Conservation (phyloP, 2,888 invertebrate species). For the Cotesia congregata region DNA sequence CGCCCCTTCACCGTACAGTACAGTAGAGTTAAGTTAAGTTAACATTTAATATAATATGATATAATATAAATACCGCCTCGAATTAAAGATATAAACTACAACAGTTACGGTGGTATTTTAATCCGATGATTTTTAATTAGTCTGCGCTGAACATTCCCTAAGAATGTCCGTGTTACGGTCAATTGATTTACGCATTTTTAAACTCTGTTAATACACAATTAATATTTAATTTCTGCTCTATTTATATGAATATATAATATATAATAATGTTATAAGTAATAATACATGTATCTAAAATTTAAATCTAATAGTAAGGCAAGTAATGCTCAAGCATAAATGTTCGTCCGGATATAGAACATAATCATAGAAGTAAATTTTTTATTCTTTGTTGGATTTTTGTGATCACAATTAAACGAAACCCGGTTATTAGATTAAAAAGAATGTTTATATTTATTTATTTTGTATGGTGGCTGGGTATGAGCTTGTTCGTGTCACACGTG, state of each 20-base stretch:
- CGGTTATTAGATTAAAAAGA: not conserved
- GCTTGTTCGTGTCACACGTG: constrained; percentile 43
- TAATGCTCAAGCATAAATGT: too few species aligned
- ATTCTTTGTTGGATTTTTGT: too few species aligned
- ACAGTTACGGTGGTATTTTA: constrained; percentile 30
- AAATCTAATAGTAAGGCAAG: too few species aligned
- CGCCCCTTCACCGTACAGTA: constrained; percentile 18
- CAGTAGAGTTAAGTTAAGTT: too few species aligned
- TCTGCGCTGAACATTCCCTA: constrained; percentile 34
- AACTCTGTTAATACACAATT: constrained; percentile 10
- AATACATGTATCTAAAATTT: too few species aligned
- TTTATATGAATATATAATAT: not conserved
- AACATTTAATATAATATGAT: too few species aligned
- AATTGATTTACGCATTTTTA: constrained; percentile 33
- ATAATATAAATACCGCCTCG: too few species aligned
- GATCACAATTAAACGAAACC: too few species aligned
- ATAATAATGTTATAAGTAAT: too few species aligned
- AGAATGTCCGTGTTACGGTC: constrained; percentile 19
- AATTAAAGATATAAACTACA: not conserved
- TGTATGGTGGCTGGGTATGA: constrained; percentile 43
- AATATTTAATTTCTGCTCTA: not conserved
- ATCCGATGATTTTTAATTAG: constrained; percentile 43
- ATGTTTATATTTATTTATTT: constrained; percentile 23
- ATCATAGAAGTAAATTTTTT: too few species aligned
- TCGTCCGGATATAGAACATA: too few species aligned